A percentile compares a stretch with the other conserved stretches of the same genome.
phyloP scores from a whole-genome alignment of 2,888 invertebrate genomes.

The Rhogogaster chlorosoma region DNA sequence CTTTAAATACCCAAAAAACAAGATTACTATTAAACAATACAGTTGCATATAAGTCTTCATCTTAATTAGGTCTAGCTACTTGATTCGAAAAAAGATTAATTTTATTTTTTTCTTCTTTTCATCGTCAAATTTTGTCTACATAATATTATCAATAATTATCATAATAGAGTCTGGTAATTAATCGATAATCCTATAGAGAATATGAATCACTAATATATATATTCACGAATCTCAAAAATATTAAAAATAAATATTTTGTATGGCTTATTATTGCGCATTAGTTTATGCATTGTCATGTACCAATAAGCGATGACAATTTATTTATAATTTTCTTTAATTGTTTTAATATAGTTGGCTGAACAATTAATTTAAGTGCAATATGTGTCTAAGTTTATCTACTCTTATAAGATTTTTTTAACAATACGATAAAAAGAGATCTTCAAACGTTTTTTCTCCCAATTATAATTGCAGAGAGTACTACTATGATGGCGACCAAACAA shows the following conservation, averaged over 20 bases:
- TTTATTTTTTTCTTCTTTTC: not conserved
- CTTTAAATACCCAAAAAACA: constrained; percentile 62
- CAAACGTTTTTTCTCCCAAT: not conserved
- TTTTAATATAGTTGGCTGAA: constrained; percentile 13
- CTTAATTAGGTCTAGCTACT: constrained; percentile 27
- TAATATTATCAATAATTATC: not conserved
- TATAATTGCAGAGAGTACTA: not conserved
- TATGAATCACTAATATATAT: constrained; percentile 24
- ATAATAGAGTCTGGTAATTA: constrained; percentile 2
- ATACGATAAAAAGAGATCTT: constrained; percentile 12
- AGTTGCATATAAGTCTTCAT: constrained; percentile 9
- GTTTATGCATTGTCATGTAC: constrained; percentile 3
- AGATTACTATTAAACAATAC: constrained; percentile 62
- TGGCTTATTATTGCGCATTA: constrained; percentile 65
- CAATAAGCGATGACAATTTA: not conserved
- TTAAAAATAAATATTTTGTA: constrained; percentile 71
- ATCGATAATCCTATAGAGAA: constrained; percentile 54
- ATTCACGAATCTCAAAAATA: constrained; percentile 63
- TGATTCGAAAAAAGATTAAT: not conserved
- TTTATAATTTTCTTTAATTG: constrained; percentile 14
- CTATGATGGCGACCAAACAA: not conserved
- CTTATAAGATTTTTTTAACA: not conserved
- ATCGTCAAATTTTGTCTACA: not conserved
- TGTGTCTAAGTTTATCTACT: not conserved
- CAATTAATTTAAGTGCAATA: not conserved